Conservation (phyloP, 2,113 vertebrate species). For the Oreochromis aureus region DNA sequence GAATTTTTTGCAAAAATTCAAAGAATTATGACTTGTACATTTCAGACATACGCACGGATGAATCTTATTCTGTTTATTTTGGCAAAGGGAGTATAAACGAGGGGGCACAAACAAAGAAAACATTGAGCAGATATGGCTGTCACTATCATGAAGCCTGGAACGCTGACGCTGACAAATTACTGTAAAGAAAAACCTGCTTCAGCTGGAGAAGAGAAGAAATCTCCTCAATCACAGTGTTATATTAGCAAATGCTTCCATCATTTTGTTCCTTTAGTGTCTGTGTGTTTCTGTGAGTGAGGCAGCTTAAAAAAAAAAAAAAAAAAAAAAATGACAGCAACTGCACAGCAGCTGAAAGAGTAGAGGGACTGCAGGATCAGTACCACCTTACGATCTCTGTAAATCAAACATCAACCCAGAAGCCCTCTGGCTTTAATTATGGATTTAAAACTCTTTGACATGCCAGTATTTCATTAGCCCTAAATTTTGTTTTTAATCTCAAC, state of each 20-base stretch:
- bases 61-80: conserved; percentile 3
- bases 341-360: conserved; percentile 65
- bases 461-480: conserved; percentile 1
- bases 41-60: neutral
- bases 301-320: neutral
- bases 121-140: neutral
- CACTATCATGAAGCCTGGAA: neutral
- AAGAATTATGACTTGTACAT: neutral
- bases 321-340: conserved; percentile 47
- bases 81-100: neutral
- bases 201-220: neutral
- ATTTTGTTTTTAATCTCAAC: neutral
- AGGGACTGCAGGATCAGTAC: conserved; percentile 32
- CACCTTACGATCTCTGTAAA: conserved; percentile 34
- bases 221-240: conserved; percentile 48
- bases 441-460: conserved; percentile 11
- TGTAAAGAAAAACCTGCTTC: neutral
- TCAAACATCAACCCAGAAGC: conserved; percentile 1
- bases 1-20: neutral
- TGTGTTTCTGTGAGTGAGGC: conserved; percentile 1
- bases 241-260: conserved; percentile 5
- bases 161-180: neutral
- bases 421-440: conserved; percentile 5
- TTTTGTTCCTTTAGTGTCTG: neutral
- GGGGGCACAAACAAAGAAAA: neutral